phyloP scores from a whole-genome alignment of 2,797 vertebrate genomes.

The Melopsittacus undulatus region DNA sequence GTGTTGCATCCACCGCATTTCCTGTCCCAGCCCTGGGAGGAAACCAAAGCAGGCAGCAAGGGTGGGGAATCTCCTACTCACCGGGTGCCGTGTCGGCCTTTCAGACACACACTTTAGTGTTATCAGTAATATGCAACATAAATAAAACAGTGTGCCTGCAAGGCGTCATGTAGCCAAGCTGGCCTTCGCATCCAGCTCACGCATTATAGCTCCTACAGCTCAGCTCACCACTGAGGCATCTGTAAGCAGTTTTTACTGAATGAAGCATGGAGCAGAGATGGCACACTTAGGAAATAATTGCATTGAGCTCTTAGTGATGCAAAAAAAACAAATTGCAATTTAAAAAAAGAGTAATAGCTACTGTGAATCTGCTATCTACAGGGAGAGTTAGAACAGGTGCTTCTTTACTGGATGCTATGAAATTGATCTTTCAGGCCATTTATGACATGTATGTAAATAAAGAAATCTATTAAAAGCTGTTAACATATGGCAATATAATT shows the following conservation, averaged over 20 bases:
- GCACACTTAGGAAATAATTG: neutral
- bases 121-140: neutral
- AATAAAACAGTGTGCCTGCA: neutral
- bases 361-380: neutral
- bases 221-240: neutral
- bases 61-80: neutral
- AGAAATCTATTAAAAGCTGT: conserved; percentile 4
- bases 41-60: conserved; percentile 1
- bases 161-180: neutral
- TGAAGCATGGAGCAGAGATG: neutral
- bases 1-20: neutral
- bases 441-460: conserved; percentile 5
- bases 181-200: neutral
- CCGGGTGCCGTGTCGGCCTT: neutral
- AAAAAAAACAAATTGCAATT: neutral
- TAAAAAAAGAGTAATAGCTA: neutral
- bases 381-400: neutral
- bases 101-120: neutral
- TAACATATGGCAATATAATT: conserved; percentile 6
- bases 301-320: neutral
- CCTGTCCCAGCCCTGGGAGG: conserved; percentile 36
- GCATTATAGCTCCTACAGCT: neutral
- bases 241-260: neutral
- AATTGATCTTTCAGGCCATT: conserved; percentile 17
- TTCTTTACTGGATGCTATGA: neutral